Base-by-base conservation (phyloP, 2,888 invertebrate species). In the Acrocera orbiculus region DNA sequence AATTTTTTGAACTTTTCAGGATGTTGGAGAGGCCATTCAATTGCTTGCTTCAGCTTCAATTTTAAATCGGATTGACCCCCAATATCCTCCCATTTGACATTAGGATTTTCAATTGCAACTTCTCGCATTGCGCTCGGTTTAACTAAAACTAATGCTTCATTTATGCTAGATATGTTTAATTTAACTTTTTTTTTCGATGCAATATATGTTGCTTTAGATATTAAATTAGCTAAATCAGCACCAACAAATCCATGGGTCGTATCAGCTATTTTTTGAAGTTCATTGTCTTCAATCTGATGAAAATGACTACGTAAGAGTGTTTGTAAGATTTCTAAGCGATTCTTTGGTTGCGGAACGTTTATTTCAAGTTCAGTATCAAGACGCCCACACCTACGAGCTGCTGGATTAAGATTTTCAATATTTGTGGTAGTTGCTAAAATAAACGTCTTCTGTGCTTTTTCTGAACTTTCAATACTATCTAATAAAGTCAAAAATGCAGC, bases 101-200 rank as follows among this genome's bases (percentile, higher is more conserved):
- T 76, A 3, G 90, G 85, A 38, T 83, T 74, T 61, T 90, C 86
- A 40, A 92, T 73, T 30, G 80, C 64, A 4, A 90, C 71, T 56
- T 90, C 87, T 39, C 85, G 71, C 85, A 92, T 87, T 1, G 89
- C 90, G 53, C 85, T 86, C 0, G 92, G 92, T 45, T 78, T 75
- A 0, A 87, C 74, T 34, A 67, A 59, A 6, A 67, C 71, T 29
- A 83, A 50, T 4, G 81, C 79, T 17, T 62, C 57, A 27, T 68
- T 59, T 20, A 83, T 63, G 54, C 82, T 72, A 3, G 35, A 23
- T n/a, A 55, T 51, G 26, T 54, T 51, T 30, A 63, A 52, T n/a
- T 47, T 37, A 13, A 24, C 20, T 9, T 19, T 7, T 5, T 54
- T 53, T 50, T 68, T 70, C 6, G 73, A 58, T 16, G 76, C 71